Evolutionary conservation across 2,888 invertebrate genomes (phyloP), one percentile per base, ranked within the genome.

Genomic region (Caenorhabditis becei): DNA sequence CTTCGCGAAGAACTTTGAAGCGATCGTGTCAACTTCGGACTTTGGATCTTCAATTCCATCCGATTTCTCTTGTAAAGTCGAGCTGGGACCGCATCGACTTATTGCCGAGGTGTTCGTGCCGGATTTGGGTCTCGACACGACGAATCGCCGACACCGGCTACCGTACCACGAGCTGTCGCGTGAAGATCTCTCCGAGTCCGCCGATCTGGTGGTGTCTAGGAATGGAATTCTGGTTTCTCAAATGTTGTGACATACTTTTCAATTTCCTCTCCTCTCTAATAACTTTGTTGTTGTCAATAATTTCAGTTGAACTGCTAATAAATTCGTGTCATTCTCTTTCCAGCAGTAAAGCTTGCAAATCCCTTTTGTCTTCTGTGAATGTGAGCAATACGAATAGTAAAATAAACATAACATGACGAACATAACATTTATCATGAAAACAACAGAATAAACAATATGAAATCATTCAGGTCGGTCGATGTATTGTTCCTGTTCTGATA

Each of bases 1-100:
- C 83, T 87, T 87, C 77, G 72, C 61, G 20, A 78, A 83, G n/a
- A 69, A 80, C 54, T 86, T 87, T 65, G 87, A 87, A 58, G 66
- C 82, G 0, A 77, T 87, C 35, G 84, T 86, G 16, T 75, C 81
- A 0, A 23, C 75, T 1, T 74, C 77, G 2, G 83, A 87, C 61
- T 87, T 86, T 28, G 84, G 81, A 11, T 72, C 84, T 8, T 81
- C 85, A 16, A 81, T 85, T 51, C 67, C 77, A 0, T 80, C 81
- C 0, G 84, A 85, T 44, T 77, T 86, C 41, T 83, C 84, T 24
- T 87, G 87, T 51, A 87, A 87, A 77, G 79, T 86, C 3, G 80
- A 85, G 54, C 37, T 81, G 5, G 85, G 83, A 49, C 20, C 83
- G 58, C n/a, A 54, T 37, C 56, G 63, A 7, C 37, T 77, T 1